Conservation (phyloP, 2,888 invertebrate genomes). For the Dynastes maya region DNA sequence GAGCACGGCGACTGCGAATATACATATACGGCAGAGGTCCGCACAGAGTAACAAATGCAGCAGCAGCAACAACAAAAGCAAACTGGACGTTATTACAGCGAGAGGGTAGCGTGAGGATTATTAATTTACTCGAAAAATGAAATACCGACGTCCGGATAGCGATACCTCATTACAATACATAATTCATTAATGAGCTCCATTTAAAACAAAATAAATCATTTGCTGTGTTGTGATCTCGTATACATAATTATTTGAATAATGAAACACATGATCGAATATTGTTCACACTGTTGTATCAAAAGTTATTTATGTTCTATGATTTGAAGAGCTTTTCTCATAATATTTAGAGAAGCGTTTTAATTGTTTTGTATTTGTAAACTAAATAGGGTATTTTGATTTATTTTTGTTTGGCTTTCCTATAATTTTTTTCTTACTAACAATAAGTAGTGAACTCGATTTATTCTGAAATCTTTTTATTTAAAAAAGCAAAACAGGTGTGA, state of each 20-base stretch:
- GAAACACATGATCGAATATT: background rate
- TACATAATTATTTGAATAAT: constrained; percentile 29
- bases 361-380: too few relatives aligned
- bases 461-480: too few relatives aligned
- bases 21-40: constrained; percentile 15
- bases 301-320: constrained; percentile 7
- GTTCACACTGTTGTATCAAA: background rate
- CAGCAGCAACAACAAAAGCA: constrained; percentile 41
- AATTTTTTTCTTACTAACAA: too few relatives aligned
- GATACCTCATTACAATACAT: constrained; percentile 57
- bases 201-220: constrained; percentile 47
- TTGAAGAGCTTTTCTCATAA: background rate
- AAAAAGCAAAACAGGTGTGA: too few relatives aligned
- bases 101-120: constrained; percentile 47
- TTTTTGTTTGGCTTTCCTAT: too few relatives aligned
- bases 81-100: constrained; percentile 42
- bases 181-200: constrained; percentile 52
- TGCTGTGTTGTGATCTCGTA: background rate
- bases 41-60: constrained; percentile 34
- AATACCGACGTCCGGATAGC: constrained; percentile 56
- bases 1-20: constrained; percentile 23
- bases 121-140: constrained; percentile 59
- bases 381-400: too few relatives aligned
- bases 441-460: too few relatives aligned
- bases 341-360: too few relatives aligned